These are phyloP conservation scores for Squalus acanthias DNA, from an alignment of 2,797 vertebrate genomes.

Conservation along the genomic window DNA sequence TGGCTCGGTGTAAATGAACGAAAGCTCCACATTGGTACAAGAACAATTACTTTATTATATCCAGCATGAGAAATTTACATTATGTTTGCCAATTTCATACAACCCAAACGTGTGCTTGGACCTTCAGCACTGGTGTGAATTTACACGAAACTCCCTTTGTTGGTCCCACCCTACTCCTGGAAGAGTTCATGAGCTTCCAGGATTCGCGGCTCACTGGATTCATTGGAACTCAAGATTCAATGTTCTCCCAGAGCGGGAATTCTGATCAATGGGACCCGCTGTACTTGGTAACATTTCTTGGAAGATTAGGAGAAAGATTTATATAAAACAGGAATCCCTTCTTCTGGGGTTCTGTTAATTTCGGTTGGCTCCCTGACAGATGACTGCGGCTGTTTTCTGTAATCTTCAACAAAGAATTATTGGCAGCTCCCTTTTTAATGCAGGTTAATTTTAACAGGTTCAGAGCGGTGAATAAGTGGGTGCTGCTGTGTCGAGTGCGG, in stretches of 20 bases:
- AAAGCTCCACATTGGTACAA: background rate
- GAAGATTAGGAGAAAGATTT: background rate
- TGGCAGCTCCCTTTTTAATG: background rate
- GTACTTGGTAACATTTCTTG: background rate
- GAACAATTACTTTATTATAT: conserved; percentile 22
- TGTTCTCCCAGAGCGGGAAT: background rate
- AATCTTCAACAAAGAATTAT: background rate
- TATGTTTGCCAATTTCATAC: background rate
- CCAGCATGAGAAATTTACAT: background rate
- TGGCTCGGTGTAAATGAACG: background rate
- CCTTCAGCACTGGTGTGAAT: background rate
- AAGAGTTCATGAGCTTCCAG: background rate
- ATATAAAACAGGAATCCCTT: background rate
- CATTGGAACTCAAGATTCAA: background rate
- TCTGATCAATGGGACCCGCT: background rate
- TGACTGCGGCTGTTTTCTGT: background rate
- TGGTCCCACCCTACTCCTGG: background rate
- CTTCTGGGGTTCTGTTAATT: background rate
- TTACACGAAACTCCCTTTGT: background rate
- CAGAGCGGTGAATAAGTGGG: background rate
- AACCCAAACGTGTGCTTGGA: background rate
- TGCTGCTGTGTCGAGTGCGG: background rate
- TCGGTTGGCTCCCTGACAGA: background rate
- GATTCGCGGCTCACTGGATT: background rate
- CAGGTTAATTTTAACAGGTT: background rate